Evolutionary conservation across 2,113 vertebrate species (phyloP), one percentile per base, ranked within the genome.

Genomic region (mouse (Mus musculus)): DNA sequence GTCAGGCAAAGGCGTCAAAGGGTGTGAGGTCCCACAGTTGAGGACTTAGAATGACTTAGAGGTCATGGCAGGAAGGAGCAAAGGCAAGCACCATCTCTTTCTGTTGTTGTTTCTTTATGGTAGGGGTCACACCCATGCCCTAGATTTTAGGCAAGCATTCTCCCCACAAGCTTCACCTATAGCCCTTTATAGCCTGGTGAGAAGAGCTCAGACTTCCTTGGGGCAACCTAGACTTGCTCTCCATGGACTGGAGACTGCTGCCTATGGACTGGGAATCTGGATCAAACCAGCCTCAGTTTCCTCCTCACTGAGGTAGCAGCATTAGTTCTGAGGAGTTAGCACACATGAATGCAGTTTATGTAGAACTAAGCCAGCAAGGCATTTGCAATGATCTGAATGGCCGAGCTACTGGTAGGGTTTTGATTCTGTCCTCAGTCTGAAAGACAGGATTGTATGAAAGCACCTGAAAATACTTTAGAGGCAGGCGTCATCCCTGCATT

Each of bases 381-480:
- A 36, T 12, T 76, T 17, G 42, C 30, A 13, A 0, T 1, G 26
- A 28, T 77, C 61, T 11, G 1, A 0, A 7, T 28, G 78, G 26
- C 19, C 14, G 54, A 17, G 65, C 28, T 52, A 33, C 49, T 28
- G 26, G 3, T 2, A 0, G 6, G 39, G 71, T 26, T 1, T 63
- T 78, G 69, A 93, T 73, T 91, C 78, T 24, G 46, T 88, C 93
- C 42, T 85, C 52, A 59, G 17, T 36, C 61, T 71, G 33, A 84
- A 72, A 88, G 49, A 46, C 0, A 0, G 5, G 22, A 28, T 54
- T n/a, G 39, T 49, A 20, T 9, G 14, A 88, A 56, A 75, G 56
- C 36, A 73, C 46, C 88, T 54, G 49, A 46, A 46, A 67, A 69
- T 28, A 22, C 16, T 42, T 73, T 20, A 19, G 78, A 69, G 39